These are phyloP conservation scores for Triplophysa dalaica DNA, from an alignment of 2,113 vertebrate genomes.

Conservation along the genomic window DNA sequence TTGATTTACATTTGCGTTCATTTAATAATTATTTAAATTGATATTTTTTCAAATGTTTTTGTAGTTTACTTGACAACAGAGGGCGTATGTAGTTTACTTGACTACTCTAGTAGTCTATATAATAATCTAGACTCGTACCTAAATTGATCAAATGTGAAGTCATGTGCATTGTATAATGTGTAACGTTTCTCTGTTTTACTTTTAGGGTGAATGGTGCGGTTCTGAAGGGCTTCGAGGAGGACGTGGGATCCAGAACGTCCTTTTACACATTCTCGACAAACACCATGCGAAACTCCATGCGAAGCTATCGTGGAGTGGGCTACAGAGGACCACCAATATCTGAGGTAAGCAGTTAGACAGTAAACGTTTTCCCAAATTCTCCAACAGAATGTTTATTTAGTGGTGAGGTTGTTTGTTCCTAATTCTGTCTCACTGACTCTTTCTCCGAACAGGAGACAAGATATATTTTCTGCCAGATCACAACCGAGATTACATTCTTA, in stretches of 20 bases:
- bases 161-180: too few relatives aligned
- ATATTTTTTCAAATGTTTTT: too few relatives aligned
- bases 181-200: not conserved
- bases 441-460: slow-evolving; percentile 69
- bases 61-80: too few relatives aligned
- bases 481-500: slow-evolving; percentile 76
- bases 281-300: slow-evolving; percentile 77
- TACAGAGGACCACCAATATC: slow-evolving; percentile 65
- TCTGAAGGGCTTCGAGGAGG: slow-evolving; percentile 72
- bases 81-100: too few relatives aligned
- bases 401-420: not conserved
- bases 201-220: slow-evolving; percentile 78
- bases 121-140: too few relatives aligned
- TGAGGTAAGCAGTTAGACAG: slow-evolving; percentile 51
- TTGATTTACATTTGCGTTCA: too few relatives aligned
- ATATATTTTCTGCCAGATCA: slow-evolving; percentile 80
- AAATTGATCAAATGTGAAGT: too few relatives aligned
- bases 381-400: not conserved
- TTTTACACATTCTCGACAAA: slow-evolving; percentile 83
- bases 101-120: too few relatives aligned
- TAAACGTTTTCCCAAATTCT: too few relatives aligned
- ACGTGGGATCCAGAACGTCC: slow-evolving; percentile 78
- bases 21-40: too few relatives aligned
- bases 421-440: not conserved
- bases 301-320: slow-evolving; percentile 59